A percentile compares a stretch with the other conserved stretches of the same genome.
These are phyloP conservation scores for Oscheius sp. DNA, from an alignment of 2,888 invertebrate genomes.

Conservation along the genomic window DNA sequence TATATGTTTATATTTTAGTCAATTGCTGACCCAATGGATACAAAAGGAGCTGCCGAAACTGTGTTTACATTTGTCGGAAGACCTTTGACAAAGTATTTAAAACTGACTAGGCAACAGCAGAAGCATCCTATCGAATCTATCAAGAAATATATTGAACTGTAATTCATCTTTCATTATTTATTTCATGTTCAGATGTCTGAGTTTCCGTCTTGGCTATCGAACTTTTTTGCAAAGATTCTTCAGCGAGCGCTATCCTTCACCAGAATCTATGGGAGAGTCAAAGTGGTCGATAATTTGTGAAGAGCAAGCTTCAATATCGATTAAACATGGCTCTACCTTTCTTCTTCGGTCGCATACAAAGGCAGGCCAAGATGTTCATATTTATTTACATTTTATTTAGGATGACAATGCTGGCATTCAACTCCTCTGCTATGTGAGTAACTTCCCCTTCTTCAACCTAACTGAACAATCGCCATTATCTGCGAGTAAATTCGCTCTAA, in stretches of 20 bases:
- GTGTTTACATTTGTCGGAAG: slow-evolving; percentile 96
- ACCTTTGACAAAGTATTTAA: slow-evolving; percentile 91
- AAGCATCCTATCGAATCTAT: slow-evolving; percentile 86
- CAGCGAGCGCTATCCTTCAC: slow-evolving; percentile 64
- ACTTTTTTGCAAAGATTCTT: slow-evolving; percentile 95
- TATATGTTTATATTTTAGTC: slow-evolving; percentile 24
- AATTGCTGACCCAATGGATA: slow-evolving; percentile 84
- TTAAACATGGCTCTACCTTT: slow-evolving; percentile 85
- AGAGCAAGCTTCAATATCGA: slow-evolving; percentile 80
- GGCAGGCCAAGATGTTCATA: slow-evolving; percentile 17
- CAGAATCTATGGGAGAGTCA: slow-evolving; percentile 74
- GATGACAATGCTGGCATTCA: slow-evolving; percentile 85
- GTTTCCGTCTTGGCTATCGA: slow-evolving; percentile 90
- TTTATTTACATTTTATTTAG: slow-evolving; percentile 19
- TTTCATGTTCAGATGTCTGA: slow-evolving; percentile 79
- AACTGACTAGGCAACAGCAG: slow-evolving; percentile 94
- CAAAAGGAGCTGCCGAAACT: slow-evolving; percentile 94
- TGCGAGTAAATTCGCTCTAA: slow-evolving; percentile 50
- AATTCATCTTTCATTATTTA: background rate
- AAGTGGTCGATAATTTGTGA: slow-evolving; percentile 80
- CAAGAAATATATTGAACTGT: slow-evolving; percentile 53
- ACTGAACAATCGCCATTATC: slow-evolving; percentile 80
- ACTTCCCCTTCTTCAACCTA: slow-evolving; percentile 90
- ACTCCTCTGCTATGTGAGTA: slow-evolving; percentile 84
- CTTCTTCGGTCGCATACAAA: slow-evolving; percentile 78